These are phyloP conservation scores for Sthenelais limicola DNA, from an alignment of 2,888 invertebrate species.

Conservation along the genomic window DNA sequence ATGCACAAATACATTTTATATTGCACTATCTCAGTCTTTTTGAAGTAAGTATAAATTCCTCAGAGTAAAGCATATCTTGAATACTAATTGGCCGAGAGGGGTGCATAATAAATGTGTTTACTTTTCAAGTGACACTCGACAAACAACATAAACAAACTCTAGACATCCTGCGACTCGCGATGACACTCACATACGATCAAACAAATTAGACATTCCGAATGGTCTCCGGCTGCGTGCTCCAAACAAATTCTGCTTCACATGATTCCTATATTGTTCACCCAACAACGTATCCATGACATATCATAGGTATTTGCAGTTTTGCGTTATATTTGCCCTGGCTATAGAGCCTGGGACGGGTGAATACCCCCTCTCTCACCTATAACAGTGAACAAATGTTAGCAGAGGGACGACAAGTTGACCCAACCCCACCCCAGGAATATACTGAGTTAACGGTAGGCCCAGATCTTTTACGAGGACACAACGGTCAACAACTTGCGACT, in stretches of 20 bases:
- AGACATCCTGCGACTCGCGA: constrained; percentile 35
- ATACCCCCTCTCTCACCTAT: constrained; percentile 31
- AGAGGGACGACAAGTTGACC: constrained; percentile 2
- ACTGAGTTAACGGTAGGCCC: too few species aligned
- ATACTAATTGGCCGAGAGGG: constrained; percentile 21
- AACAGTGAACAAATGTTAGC: constrained; percentile 31
- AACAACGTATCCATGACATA: constrained; percentile 37
- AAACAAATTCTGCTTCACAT: not conserved
- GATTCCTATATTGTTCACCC: constrained; percentile 22
- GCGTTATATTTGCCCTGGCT: constrained; percentile 29
- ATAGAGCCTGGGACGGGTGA: constrained; percentile 24
- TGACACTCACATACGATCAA: constrained; percentile 32
- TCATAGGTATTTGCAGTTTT: constrained; percentile 38
- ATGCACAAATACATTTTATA: too few species aligned
- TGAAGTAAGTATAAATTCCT: too few species aligned
- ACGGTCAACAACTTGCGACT: too few species aligned
- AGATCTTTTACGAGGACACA: too few species aligned
- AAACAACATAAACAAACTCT: constrained; percentile 36
- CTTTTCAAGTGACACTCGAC: constrained; percentile 31
- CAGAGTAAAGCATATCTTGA: not conserved
- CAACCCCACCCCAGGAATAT: constrained; percentile 27
- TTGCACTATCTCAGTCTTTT: too few species aligned
- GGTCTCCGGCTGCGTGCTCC: not conserved
- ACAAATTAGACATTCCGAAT: constrained; percentile 32
- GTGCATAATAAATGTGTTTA: constrained; percentile 12